Base-by-base conservation (phyloP, 2,113 vertebrate species). In the Procavia capensis region DNA sequence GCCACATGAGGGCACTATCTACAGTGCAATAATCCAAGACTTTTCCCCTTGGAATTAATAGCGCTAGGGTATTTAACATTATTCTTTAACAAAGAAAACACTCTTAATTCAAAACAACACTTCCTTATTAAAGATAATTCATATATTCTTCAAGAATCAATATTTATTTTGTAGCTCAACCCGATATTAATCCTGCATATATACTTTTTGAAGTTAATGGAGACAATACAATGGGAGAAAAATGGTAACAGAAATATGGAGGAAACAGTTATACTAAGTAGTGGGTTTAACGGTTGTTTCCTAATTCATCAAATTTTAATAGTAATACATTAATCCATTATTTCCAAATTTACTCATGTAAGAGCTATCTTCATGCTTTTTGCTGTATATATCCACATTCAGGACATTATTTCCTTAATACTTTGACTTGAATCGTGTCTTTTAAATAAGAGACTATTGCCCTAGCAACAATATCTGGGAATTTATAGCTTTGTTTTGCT, bases 1-100 rank as follows among this genome's bases (percentile, higher is more conserved):
- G 90, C 97, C 98, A 98, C 97, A 97, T 7, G 97, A 98, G 97
- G 97, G 98, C 97, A 97, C 96, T 94, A 97, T 74, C 97, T 96
- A 96, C 98, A 98, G 98, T 78, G 88, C 84, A 97, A 97, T 95
- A 83, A 85, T 36, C 63, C 27, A 64, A 16, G 90, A 31, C 80
- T 90, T 90, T 70, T 10, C 88, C 85, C 36, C 63, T 85, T 85
- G 20, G 78, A 96, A 54, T 10, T 68, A 93, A 92, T 64, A 81
- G 93, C 91, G 72, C 61, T 72, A 97, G 66, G n/a, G 24, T 92
- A 88, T 24, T 96, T 94, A 68, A 80, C 59, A 61, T 70, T 75
- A 66, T 43, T 96, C 50, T 36, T 68, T 54, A 88, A 57, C 27
- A 54, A 74, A 95, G 79, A 57, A 89, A 76, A 34, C n/a, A 76